phyloP scores from a whole-genome alignment of 2,797 vertebrate genomes.

The Poeciliopsis presidionis region DNA sequence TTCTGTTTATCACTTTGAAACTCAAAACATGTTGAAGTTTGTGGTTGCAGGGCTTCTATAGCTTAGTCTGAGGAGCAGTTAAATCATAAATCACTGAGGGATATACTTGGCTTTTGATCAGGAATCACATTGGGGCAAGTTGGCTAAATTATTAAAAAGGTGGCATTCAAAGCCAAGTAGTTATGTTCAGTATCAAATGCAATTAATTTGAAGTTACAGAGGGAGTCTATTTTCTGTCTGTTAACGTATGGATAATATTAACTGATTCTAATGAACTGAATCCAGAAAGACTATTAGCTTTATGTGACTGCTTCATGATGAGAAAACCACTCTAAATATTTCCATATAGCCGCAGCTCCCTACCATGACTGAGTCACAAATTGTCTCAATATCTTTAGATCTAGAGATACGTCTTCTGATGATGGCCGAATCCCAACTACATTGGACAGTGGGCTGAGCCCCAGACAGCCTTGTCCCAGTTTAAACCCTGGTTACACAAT shows the following conservation, averaged over 20 bases:
- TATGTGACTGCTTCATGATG: background rate
- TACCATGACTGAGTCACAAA: background rate
- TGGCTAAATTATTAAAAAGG: background rate
- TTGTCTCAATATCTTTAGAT: constrained; percentile 6
- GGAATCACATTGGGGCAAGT: background rate
- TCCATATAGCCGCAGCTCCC: background rate
- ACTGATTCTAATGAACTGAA: background rate
- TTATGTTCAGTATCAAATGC: background rate
- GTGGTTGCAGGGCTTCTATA: background rate
- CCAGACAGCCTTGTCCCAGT: constrained; percentile 2
- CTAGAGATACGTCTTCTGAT: background rate
- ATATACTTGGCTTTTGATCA: background rate
- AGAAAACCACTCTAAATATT: background rate
- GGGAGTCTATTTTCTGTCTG: background rate
- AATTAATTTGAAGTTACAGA: background rate
- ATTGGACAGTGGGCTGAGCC: background rate
- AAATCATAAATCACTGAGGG: background rate
- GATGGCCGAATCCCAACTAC: background rate
- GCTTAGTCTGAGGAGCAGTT: background rate
- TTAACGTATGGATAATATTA: background rate
- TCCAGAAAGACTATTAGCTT: background rate
- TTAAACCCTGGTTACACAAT: constrained; percentile 14
- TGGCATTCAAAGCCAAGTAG: background rate
- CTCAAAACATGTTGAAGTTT: background rate
- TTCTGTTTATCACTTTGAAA: background rate